phyloP scores from a whole-genome alignment of 2,797 vertebrate species.

The Smutsia temminckii region DNA sequence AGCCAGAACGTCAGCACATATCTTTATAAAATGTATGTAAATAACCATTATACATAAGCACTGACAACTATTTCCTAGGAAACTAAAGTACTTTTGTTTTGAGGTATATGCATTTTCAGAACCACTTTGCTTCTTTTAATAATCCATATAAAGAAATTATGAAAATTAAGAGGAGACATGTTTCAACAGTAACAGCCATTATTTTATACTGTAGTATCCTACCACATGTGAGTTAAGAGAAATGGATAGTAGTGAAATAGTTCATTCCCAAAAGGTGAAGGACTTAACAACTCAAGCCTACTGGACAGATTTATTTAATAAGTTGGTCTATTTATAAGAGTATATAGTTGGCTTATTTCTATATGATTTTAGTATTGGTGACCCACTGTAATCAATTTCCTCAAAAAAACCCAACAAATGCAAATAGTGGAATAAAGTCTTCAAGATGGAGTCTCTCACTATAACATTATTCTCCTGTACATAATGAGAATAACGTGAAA shows the following conservation, averaged over 20 bases:
- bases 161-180: neutral
- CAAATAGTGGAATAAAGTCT: neutral
- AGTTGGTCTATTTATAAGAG: neutral
- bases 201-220: neutral
- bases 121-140: neutral
- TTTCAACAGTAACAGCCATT: neutral
- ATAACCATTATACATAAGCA: neutral
- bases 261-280: neutral
- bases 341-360: neutral
- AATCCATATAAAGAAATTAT: neutral
- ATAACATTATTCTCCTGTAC: neutral
- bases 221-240: neutral
- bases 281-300: neutral
- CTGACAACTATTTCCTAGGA: neutral
- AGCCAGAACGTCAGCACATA: neutral
- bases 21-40: neutral
- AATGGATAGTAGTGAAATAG: neutral
- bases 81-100: neutral
- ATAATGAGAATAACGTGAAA: neutral
- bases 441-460: neutral
- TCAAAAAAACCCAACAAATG: neutral
- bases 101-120: neutral
- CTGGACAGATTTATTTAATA: neutral
- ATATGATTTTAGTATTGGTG: neutral
- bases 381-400: neutral